Evolutionary conservation across 2,113 vertebrate species (phyloP).

Genomic region (Ptilonorhynchus violaceus): DNA sequence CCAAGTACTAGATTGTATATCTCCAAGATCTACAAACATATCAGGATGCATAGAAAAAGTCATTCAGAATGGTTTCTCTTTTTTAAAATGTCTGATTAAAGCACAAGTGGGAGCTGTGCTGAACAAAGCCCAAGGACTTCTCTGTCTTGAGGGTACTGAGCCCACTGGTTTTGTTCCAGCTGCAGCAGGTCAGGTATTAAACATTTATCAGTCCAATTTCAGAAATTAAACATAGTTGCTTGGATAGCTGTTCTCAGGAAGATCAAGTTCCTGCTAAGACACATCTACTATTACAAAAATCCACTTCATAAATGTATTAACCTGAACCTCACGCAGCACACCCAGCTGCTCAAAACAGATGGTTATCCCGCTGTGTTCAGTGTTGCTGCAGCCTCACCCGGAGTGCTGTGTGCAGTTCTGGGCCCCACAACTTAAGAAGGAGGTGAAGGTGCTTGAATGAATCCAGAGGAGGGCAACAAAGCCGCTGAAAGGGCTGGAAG

Average conservation of each 20-base stretch:
- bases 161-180: neutral
- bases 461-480: neutral
- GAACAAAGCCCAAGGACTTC: neutral
- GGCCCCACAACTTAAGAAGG: neutral
- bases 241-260: neutral
- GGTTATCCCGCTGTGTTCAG: rapidly evolving
- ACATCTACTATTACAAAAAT: neutral
- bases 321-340: neutral
- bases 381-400: neutral
- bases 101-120: neutral
- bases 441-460: neutral
- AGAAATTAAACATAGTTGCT: neutral
- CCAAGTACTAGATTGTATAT: neutral
- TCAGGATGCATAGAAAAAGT: neutral
- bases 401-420: neutral
- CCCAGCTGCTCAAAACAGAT: neutral
- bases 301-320: neutral
- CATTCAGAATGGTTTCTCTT: neutral
- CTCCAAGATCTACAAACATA: neutral
- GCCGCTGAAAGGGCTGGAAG: neutral
- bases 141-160: neutral
- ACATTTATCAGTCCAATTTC: neutral
- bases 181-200: neutral
- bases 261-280: neutral
- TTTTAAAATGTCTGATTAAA: neutral